Evolutionary conservation across 2,113 vertebrate genomes (phyloP).

Genomic region (Xenopus laevis): DNA sequence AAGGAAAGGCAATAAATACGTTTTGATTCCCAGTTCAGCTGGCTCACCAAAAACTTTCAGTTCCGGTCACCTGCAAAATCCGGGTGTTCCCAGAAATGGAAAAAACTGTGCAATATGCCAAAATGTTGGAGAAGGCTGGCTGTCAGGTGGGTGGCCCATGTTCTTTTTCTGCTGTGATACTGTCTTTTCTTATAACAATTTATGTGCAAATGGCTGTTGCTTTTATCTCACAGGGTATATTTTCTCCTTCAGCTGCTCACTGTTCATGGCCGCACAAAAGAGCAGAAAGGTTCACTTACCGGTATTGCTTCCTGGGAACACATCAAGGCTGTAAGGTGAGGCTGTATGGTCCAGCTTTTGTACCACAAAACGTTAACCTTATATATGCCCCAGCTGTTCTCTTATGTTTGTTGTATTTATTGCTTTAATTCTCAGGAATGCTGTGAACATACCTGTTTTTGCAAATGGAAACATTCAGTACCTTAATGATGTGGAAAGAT

Average conservation of each 20-base stretch:
- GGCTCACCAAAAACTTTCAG: conserved; percentile 86
- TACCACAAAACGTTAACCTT: neutral
- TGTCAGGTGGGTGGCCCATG: conserved; percentile 81
- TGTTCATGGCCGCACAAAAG: conserved; percentile 92
- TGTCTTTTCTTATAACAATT: neutral
- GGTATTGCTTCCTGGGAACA: conserved; percentile 92
- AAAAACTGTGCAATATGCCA: conserved; percentile 88
- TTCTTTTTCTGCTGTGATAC: neutral
- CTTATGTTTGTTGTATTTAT: neutral
- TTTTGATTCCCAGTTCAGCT: conserved; percentile 73
- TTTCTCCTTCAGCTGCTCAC: conserved; percentile 77
- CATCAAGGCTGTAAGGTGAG: conserved; percentile 87
- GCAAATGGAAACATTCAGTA: conserved; percentile 95
- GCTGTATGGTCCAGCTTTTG: neutral
- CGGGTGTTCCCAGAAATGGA: conserved; percentile 89
- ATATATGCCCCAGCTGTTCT: neutral
- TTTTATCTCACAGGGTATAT: neutral
- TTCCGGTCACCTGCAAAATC: conserved; percentile 96
- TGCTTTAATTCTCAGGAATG: conserved; percentile 66
- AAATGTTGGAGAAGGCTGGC: conserved; percentile 93
- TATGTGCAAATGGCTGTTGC: neutral
- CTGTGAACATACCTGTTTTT: conserved; percentile 89
- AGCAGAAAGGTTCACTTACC: conserved; percentile 88
- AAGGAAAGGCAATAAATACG: neutral
- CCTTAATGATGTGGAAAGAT: conserved; percentile 84